These are phyloP conservation scores for Bradypodion pumilum DNA, from an alignment of 2,797 vertebrate species.

Conservation along the genomic window DNA sequence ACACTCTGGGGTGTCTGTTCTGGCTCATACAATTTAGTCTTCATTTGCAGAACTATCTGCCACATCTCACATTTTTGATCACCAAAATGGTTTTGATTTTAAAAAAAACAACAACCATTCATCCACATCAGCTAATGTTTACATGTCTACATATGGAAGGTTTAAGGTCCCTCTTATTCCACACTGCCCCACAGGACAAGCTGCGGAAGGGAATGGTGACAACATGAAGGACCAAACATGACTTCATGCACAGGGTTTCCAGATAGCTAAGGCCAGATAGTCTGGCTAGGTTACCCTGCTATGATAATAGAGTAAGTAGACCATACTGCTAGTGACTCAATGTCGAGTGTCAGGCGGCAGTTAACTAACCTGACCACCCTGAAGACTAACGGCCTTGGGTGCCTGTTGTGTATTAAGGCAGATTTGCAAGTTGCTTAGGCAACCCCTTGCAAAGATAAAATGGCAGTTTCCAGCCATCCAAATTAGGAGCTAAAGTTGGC, in stretches of 20 bases:
- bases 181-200: background rate
- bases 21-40: slow-evolving; percentile 56
- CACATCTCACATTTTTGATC: slow-evolving; percentile 40
- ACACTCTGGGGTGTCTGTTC: slow-evolving; percentile 47
- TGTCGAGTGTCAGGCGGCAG: too few species aligned
- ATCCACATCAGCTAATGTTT: slow-evolving; percentile 63
- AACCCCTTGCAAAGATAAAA: too few species aligned
- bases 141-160: slow-evolving; percentile 31
- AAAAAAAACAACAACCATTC: slow-evolving; percentile 40
- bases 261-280: too few species aligned
- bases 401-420: too few species aligned
- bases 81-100: slow-evolving; percentile 35
- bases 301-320: too few species aligned
- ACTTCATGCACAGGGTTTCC: background rate
- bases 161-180: background rate
- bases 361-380: too few species aligned
- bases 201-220: background rate
- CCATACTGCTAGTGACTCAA: too few species aligned
- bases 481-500: too few species aligned
- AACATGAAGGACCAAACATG: background rate
- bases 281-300: too few species aligned
- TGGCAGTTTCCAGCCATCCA: too few species aligned
- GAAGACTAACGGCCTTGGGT: too few species aligned
- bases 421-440: too few species aligned
- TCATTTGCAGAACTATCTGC: slow-evolving; percentile 7